Conservation (phyloP, 2,797 vertebrate species). For the Hemitrygon akajei region DNA sequence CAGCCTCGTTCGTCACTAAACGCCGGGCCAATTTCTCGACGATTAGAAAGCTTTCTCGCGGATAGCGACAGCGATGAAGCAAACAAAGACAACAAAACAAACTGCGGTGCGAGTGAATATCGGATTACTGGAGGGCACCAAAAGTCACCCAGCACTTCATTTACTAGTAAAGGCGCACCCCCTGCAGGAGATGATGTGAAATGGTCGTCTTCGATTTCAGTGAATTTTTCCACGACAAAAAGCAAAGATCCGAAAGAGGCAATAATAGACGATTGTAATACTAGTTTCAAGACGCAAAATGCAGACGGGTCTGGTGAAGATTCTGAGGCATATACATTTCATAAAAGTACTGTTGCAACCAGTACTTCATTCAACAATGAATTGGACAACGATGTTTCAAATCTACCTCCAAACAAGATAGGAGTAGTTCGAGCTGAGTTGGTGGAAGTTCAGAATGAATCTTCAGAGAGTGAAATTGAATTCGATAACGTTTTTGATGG, state of each 20-base stretch:
- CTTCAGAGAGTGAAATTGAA: slow-evolving; percentile 63
- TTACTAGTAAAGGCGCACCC: slow-evolving; percentile 46
- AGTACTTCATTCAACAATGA: slow-evolving; percentile 40
- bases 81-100: slow-evolving; percentile 52
- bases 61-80: slow-evolving; percentile 68
- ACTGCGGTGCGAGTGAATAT: not conserved
- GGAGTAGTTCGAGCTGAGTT: slow-evolving; percentile 64
- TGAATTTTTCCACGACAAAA: not conserved
- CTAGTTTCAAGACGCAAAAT: slow-evolving; percentile 48
- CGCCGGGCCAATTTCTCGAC: slow-evolving; percentile 80
- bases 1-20: slow-evolving; percentile 58
- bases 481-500: slow-evolving; percentile 54
- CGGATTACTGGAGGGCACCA: not conserved
- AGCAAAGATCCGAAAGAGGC: not conserved
- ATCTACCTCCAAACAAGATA: slow-evolving; percentile 47
- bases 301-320: slow-evolving; percentile 44
- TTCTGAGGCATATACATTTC: not conserved
- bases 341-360: not conserved
- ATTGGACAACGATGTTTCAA: slow-evolving; percentile 43
- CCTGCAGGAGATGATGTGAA: slow-evolving; percentile 50
- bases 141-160: slow-evolving; percentile 39
- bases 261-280: slow-evolving; percentile 40
- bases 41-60: slow-evolving; percentile 70
- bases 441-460: slow-evolving; percentile 70
- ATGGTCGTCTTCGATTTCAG: slow-evolving; percentile 38